Evolutionary conservation across 2,888 invertebrate genomes (phyloP).

Genomic region (Drosophila birchii): DNA sequence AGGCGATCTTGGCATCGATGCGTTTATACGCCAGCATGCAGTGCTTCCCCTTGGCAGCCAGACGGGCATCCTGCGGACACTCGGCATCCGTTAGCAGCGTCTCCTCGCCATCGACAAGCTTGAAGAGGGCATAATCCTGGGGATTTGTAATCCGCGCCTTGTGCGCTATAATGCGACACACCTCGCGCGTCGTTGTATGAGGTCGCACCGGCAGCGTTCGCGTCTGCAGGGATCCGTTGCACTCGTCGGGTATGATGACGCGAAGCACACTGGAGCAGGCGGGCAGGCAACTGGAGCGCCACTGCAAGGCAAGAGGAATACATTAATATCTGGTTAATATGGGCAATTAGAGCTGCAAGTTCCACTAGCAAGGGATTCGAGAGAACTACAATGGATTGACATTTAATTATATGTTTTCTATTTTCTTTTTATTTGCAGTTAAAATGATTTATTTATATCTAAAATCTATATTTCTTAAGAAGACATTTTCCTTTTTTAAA

Average conservation of each 20-base stretch:
- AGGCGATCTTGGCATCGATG: constrained; percentile 98
- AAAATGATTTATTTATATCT: neutral
- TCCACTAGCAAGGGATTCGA: neutral
- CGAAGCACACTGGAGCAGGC: constrained; percentile 91
- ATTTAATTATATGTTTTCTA: neutral
- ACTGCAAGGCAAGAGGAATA: constrained; percentile 71
- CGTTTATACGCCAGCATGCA: constrained; percentile 97
- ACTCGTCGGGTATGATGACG: constrained; percentile 97
- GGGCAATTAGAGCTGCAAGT: neutral
- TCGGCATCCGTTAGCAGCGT: constrained; percentile 94
- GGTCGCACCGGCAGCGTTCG: constrained; percentile 97
- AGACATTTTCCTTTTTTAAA: neutral
- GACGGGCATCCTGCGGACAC: constrained; percentile 94
- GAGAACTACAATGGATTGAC: neutral
- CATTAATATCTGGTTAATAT: neutral
- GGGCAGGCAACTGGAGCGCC: constrained; percentile 86
- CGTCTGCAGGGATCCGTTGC: constrained; percentile 95
- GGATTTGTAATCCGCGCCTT: constrained; percentile 98
- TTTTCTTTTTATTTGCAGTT: neutral
- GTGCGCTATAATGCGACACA: constrained; percentile 97
- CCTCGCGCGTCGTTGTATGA: constrained; percentile 95
- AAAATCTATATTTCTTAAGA: too few species aligned
- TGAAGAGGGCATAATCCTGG: constrained; percentile 97
- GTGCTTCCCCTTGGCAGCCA: constrained; percentile 90
- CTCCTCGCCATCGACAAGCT: constrained; percentile 96